Evolutionary conservation across 2,113 vertebrate species (phyloP).

Genomic region (Neodon shergylaensis): DNA sequence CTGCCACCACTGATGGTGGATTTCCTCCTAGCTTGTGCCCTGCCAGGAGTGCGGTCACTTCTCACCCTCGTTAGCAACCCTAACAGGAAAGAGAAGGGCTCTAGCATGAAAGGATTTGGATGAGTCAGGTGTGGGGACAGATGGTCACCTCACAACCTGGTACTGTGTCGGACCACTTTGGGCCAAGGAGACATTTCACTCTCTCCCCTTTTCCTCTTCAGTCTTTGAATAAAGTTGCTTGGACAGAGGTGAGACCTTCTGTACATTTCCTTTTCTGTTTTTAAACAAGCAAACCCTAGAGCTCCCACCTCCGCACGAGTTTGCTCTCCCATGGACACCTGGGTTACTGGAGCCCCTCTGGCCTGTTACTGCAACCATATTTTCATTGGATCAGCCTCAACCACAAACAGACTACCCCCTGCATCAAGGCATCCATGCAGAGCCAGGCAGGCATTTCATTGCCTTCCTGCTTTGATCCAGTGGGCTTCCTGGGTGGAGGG

Average conservation of each 20-base stretch:
- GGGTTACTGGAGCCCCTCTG: neutral
- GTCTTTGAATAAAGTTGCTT: neutral
- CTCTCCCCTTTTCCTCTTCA: neutral
- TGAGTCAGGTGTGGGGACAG: neutral
- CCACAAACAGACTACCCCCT: neutral
- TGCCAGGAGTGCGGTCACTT: neutral
- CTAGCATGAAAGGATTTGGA: neutral
- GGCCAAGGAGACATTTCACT: fast-evolving
- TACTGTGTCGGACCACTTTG: neutral
- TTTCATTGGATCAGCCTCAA: slow-evolving; percentile 18
- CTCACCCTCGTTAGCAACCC: neutral
- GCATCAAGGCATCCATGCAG: neutral
- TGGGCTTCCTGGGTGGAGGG: neutral
- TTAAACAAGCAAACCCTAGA: neutral
- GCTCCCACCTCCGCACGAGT: neutral
- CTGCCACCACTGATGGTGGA: fast-evolving
- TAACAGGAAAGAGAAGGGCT: neutral
- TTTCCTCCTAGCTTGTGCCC: neutral
- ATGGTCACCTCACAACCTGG: neutral
- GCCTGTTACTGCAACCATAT: neutral
- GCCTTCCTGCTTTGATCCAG: neutral
- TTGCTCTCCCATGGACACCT: neutral
- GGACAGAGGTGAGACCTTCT: fast-evolving
- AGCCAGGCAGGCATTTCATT: neutral
- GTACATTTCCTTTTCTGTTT: neutral